Evolutionary conservation across 2,113 vertebrate genomes (phyloP), one percentile per base, ranked within the genome.

Genomic region (Paracanthobrama guichenoti): DNA sequence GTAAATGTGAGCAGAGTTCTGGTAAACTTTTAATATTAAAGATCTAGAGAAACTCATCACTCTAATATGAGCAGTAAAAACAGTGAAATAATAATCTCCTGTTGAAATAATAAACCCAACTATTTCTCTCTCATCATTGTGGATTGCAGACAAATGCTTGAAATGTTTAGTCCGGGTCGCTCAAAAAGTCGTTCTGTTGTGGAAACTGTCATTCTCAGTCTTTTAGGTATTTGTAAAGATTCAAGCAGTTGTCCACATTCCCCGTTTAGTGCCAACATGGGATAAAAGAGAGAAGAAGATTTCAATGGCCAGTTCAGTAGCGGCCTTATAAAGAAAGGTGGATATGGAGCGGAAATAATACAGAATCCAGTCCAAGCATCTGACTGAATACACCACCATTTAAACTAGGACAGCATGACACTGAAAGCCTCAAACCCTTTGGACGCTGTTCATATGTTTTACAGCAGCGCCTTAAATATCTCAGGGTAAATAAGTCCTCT

Each of bases 301-400:
- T 55, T 79, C 78, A 86, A 84, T n/a, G 46, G 24, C 46, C 64
- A 66, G 53, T 79, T 83, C 20, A 64, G 53, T 31, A 64, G 53
- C 48, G 11, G 55, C 20, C 74, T 80, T 83, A 31, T 18, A 53
- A 64, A 53, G 67, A 67, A 35, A 48, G n/a, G 22, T 62, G 62
- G 20, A 79, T 55, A 53, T 78, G 66, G 67, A 84, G 67, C 81
- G 31, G 28, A 74, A 55, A 35, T 75, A 50, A 82, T 57, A 26
- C 53, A 60, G 42, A 48, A 46, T 69, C 73, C 26, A 50, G 67
- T 76, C 60, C 16, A 46, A 73, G 71, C 31, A 35, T 31, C 71
- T n/a, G 39, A 13, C 39, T 87, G 75, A 85, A 88, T 88, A 67
- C 26, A 55, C 80, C 73, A 84, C 82, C 76, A 84, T 80, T 84